phyloP scores from a whole-genome alignment of 2,888 invertebrate species.

The Rhagonycha lutea region DNA sequence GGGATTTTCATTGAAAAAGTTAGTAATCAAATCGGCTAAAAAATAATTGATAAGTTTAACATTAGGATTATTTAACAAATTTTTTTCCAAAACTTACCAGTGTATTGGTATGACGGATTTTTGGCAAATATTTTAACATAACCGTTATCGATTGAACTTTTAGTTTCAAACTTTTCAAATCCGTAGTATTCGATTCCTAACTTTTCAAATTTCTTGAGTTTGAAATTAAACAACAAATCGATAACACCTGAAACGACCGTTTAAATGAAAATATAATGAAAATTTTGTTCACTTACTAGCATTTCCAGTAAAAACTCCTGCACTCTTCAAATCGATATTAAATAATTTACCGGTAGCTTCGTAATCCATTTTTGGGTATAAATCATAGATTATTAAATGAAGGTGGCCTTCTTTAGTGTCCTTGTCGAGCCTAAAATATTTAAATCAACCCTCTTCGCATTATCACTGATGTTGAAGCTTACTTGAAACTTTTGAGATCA shows the following conservation, averaged over 20 bases:
- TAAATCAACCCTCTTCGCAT: neutral
- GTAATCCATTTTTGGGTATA: conserved; percentile 58
- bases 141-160: conserved; percentile 65
- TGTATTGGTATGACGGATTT: conserved; percentile 60
- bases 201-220: conserved; percentile 61
- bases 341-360: conserved; percentile 59
- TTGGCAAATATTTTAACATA: conserved; percentile 61
- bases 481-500: neutral
- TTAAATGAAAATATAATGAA: neutral
- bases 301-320: conserved; percentile 60
- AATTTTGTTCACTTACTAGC: conserved; percentile 55
- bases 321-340: conserved; percentile 57
- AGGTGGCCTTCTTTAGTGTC: conserved; percentile 54
- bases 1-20: conserved; percentile 73
- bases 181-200: conserved; percentile 66
- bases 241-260: conserved; percentile 60
- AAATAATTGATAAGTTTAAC: neutral
- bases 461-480: too few relatives aligned
- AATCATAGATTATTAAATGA: conserved; percentile 54
- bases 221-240: conserved; percentile 62
- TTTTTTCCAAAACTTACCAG: conserved; percentile 53
- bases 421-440: conserved; percentile 52
- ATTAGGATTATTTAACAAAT: too few relatives aligned
- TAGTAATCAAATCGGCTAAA: conserved; percentile 68
- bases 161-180: conserved; percentile 63